phyloP scores from a whole-genome alignment of 2,113 vertebrate genomes.

The chimpanzee (Pan troglodytes) region DNA sequence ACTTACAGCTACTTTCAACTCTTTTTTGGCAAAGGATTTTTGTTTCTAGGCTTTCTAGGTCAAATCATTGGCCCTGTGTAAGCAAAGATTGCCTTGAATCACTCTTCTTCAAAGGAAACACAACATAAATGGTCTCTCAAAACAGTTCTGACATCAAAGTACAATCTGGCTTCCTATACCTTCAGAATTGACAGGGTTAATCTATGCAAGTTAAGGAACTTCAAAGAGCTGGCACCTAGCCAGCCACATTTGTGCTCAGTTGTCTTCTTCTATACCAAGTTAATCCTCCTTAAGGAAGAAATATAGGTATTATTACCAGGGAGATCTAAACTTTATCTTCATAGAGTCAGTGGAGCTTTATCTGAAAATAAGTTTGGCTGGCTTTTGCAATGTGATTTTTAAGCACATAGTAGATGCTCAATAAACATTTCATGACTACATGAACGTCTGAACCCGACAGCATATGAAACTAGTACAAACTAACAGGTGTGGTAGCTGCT shows the following conservation, averaged over 20 bases:
- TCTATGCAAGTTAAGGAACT: not conserved
- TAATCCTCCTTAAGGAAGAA: conserved; percentile 51
- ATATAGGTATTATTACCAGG: not conserved
- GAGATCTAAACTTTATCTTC: not conserved
- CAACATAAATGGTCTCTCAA: not conserved
- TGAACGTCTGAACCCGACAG: not conserved
- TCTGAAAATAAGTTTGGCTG: not conserved
- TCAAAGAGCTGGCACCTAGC: conserved; percentile 56
- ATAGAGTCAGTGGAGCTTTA: not conserved
- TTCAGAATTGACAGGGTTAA: not conserved
- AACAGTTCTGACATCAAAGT: conserved; percentile 36
- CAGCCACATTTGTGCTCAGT: not conserved
- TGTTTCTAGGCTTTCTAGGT: conserved; percentile 3
- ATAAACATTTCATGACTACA: not conserved
- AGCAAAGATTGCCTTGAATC: conserved; percentile 47
- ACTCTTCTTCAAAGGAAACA: conserved; percentile 42
- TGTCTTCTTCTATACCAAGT: conserved; percentile 13
- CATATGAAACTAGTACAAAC: not conserved
- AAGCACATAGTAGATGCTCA: not conserved
- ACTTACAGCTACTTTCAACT: not conserved
- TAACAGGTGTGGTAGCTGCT: not conserved
- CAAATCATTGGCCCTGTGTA: not conserved
- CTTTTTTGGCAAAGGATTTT: conserved; percentile 14
- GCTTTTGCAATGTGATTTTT: not conserved
- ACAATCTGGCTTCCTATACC: conserved; percentile 46